Base-by-base conservation (phyloP, 2,113 vertebrate species). In the Corapipo altera region DNA sequence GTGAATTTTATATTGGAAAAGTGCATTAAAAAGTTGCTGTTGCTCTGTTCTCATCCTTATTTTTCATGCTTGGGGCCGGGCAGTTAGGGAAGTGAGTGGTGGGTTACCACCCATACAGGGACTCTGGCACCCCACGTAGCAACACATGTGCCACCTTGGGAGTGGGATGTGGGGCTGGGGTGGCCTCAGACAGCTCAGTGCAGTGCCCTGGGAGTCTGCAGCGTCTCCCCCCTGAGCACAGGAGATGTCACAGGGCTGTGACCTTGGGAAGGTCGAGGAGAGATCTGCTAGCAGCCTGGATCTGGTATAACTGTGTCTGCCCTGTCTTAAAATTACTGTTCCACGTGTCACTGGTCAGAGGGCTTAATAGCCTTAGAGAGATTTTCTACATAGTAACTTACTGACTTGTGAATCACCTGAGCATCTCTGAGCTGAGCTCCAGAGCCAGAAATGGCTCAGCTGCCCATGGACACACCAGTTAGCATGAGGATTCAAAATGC, bases 91-190 rank as follows among this genome's bases (percentile, higher is more conserved):
- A 49, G 39, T 20, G 35, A 44, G 58, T 1, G 6, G 6, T 70
- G 35, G 57, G 48, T 7, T 91, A 37, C 51, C 2, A 1, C 49
- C 8, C 0, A 0, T 61, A 22, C 7, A 1, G 2, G 19, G 20
- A 18, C 20, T 35, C 21, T 37, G 52, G 20, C 10, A 44, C 5
- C 26, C 11, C 16, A 1, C 0, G 0, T 24, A 43, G 49, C 49
- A 51, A 51, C 49, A 27, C 49, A 15, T n/a, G 69, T 82, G 66
- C 9, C 28, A 17, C 33, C 15, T 24, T 2, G 3, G 16, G 32
- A 39, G 17, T 4, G 43, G n/a, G 75, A 21, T 3, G 3, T 28
- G 66, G 46, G n/a, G 41, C 21, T 46, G 49, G 23, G 15, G 5
- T 33, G 44, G 19, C 23, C 4, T 9, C 43, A 66, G 18, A 9